Percentiles rank a stretch among this genome's conserved stretches.
phyloP scores from a whole-genome alignment of 2,888 invertebrate genomes.

The Amiota minor region DNA sequence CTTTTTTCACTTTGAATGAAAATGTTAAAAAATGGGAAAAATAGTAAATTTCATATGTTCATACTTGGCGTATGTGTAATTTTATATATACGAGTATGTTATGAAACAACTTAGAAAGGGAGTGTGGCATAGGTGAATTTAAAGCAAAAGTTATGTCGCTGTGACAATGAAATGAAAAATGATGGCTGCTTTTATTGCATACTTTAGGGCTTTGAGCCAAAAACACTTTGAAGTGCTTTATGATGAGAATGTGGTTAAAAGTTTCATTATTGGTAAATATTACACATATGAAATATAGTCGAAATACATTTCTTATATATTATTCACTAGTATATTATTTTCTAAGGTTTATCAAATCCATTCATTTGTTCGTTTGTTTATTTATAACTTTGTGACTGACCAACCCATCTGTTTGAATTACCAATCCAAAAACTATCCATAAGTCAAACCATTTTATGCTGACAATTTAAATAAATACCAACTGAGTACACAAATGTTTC shows the following conservation, averaged over 20 bases:
- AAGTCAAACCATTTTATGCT: conserved; percentile 5
- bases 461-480: conserved; percentile 28
- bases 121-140: background rate
- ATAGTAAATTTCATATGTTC: conserved; percentile 16
- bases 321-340: no score
- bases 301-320: no score
- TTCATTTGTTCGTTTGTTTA: no score
- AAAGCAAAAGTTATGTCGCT: conserved; percentile 29
- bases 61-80: conserved; percentile 32
- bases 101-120: background rate
- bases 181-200: conserved; percentile 39
- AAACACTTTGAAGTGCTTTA: no score
- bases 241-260: no score
- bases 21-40: conserved; percentile 7
- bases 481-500: conserved; percentile 1
- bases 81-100: conserved; percentile 9
- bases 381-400: no score
- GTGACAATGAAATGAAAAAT: conserved; percentile 56
- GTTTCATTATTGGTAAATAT: no score
- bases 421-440: background rate
- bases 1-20: background rate
- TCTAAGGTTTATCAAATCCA: no score
- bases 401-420: no score
- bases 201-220: background rate
- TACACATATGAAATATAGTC: no score